These are phyloP conservation scores for Oryctes rhinoceros DNA, from an alignment of 1,140 invertebrate genomes.

Conservation along the genomic window DNA sequence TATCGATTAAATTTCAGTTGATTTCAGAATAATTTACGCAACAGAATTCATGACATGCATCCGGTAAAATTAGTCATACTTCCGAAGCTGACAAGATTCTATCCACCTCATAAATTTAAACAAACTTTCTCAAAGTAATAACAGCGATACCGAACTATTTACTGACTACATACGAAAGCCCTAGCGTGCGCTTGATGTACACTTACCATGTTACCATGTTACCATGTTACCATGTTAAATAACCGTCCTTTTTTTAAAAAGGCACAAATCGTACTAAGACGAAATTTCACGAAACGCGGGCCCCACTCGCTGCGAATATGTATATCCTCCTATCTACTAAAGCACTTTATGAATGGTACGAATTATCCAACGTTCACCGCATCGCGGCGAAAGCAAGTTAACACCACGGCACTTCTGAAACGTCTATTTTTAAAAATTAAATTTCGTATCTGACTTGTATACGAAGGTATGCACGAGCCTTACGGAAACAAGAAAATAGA, in stretches of 20 bases:
- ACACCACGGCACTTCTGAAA: not conserved
- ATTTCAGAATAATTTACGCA: too few species aligned
- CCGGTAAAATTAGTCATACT: too few species aligned
- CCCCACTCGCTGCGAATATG: not conserved
- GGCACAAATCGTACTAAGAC: not conserved
- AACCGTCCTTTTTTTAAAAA: not conserved
- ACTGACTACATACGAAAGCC: too few species aligned
- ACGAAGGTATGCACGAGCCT: not conserved
- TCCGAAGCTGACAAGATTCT: too few species aligned
- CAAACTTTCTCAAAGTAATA: too few species aligned
- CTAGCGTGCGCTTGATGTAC: not conserved
- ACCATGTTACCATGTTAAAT: not conserved
- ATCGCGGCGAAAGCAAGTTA: not conserved
- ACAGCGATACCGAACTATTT: too few species aligned
- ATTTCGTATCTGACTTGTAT: not conserved
- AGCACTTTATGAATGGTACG: not conserved
- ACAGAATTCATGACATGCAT: too few species aligned
- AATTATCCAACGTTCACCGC: not conserved
- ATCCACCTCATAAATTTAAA: too few species aligned
- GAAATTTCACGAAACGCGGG: not conserved
- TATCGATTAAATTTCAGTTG: too few species aligned
- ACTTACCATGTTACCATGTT: not conserved
- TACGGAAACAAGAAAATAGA: not conserved
- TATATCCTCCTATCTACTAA: not conserved
- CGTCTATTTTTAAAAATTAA: slow-evolving; percentile 1